Conservation (phyloP, 2,113 vertebrate genomes). For the Felis catus region DNA sequence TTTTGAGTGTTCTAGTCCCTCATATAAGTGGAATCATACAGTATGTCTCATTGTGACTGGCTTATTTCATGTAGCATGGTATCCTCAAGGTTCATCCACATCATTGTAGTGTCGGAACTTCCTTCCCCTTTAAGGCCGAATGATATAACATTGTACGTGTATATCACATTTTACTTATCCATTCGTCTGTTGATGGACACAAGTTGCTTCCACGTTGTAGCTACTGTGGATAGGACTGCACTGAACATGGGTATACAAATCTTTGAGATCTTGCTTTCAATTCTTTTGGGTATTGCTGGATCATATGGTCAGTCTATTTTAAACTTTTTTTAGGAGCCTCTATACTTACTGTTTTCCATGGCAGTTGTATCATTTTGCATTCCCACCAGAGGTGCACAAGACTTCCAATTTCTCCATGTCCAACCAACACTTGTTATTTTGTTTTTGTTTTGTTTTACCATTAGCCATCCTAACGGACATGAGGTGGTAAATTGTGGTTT, state of each 20-base stretch:
- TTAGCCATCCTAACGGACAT: neutral
- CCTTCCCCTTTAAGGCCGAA: neutral
- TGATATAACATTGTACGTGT: neutral
- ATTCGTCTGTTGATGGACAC: neutral
- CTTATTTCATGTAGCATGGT: neutral
- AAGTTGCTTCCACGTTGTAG: neutral
- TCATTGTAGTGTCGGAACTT: neutral
- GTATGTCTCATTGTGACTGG: neutral
- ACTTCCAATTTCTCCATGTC: neutral
- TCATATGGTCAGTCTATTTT: neutral
- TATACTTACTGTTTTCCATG: neutral
- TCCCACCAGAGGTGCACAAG: neutral
- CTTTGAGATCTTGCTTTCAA: neutral
- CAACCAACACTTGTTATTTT: neutral
- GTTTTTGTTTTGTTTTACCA: neutral
- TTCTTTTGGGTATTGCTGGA: neutral
- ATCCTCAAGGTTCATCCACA: neutral
- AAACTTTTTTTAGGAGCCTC: neutral
- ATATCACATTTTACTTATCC: neutral
- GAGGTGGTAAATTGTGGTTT: neutral
- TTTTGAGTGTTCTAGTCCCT: neutral
- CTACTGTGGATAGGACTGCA: neutral
- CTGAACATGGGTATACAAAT: neutral
- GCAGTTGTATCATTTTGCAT: neutral
- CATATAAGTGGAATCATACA: neutral